Percentiles rank a stretch among this genome's conserved stretches.
Conservation (phyloP, 1,140 invertebrate species). For the Acromyrmex heyeri region DNA sequence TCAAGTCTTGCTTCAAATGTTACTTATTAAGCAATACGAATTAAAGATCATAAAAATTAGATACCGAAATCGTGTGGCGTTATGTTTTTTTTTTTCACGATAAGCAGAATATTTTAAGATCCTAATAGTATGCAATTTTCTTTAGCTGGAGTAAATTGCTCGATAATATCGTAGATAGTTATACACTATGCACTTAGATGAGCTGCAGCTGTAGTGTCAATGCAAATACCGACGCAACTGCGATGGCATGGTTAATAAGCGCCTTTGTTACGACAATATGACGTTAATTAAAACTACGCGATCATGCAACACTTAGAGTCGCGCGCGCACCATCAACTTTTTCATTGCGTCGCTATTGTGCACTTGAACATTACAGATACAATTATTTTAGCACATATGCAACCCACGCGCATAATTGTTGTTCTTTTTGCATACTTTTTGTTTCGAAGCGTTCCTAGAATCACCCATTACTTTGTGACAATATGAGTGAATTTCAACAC, state of each 20-base stretch:
- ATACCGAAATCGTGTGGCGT: background rate
- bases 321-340: slow-evolving; percentile 27
- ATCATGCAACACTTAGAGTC: slow-evolving; percentile 65
- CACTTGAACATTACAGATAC: background rate
- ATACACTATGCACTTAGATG: background rate
- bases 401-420: background rate
- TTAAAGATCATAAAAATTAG: background rate
- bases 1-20: background rate
- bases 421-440: background rate
- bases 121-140: slow-evolving; percentile 19
- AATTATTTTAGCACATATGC: slow-evolving; percentile 26
- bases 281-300: slow-evolving; percentile 77
- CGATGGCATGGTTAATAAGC: slow-evolving; percentile 72
- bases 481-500: background rate
- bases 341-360: slow-evolving; percentile 5
- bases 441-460: background rate
- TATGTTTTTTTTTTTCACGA: background rate
- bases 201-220: slow-evolving; percentile 28
- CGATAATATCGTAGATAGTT: background rate
- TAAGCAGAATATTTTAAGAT: background rate
- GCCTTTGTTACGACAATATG: slow-evolving; percentile 32
- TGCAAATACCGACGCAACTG: slow-evolving; percentile 37
- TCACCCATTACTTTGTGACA: background rate
- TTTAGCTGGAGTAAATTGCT: background rate
- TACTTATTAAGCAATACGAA: background rate